A percentile compares a stretch with the other conserved stretches of the same genome.
Conservation (phyloP, 1,140 invertebrate genomes). For the Drosophila seguyi region DNA sequence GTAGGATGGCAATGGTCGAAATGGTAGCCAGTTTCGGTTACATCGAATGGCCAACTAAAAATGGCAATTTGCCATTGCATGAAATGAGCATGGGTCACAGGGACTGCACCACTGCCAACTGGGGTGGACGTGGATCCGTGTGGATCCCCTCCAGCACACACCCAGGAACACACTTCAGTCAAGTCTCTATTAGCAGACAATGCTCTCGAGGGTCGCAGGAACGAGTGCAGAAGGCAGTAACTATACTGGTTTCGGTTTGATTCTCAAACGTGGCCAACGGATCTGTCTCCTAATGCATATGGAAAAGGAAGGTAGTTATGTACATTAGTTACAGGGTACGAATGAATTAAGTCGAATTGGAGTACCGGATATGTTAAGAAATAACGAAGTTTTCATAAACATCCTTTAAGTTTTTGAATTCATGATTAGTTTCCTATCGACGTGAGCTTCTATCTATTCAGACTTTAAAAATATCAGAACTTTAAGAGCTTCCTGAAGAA, state of each 20-base stretch:
- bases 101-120: slow-evolving; percentile 22
- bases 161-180: slow-evolving; percentile 63
- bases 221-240: slow-evolving; percentile 1
- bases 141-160: slow-evolving; percentile 12
- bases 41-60: slow-evolving; percentile 81
- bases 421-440: neutral
- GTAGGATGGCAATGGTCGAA: slow-evolving; percentile 74
- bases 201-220: slow-evolving; percentile 43
- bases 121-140: slow-evolving; percentile 7
- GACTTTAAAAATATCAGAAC: neutral
- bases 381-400: too few relatives aligned
- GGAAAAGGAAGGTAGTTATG: slow-evolving; percentile 62
- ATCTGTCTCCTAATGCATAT: slow-evolving; percentile 56
- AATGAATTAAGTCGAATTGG: neutral
- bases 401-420: neutral
- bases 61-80: slow-evolving; percentile 82
- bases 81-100: slow-evolving; percentile 40
- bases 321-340: slow-evolving; percentile 36
- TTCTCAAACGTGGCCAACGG: slow-evolving; percentile 41
- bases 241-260: slow-evolving; percentile 35
- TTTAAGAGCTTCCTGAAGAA: neutral
- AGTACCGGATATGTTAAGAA: too few relatives aligned
- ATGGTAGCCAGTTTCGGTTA: slow-evolving; percentile 79
- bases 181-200: slow-evolving; percentile 84
- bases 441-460: neutral